Percentiles rank a stretch among this genome's conserved stretches.
Evolutionary conservation across 2,888 invertebrate species (phyloP).

Genomic region (Catocala fraxini): DNA sequence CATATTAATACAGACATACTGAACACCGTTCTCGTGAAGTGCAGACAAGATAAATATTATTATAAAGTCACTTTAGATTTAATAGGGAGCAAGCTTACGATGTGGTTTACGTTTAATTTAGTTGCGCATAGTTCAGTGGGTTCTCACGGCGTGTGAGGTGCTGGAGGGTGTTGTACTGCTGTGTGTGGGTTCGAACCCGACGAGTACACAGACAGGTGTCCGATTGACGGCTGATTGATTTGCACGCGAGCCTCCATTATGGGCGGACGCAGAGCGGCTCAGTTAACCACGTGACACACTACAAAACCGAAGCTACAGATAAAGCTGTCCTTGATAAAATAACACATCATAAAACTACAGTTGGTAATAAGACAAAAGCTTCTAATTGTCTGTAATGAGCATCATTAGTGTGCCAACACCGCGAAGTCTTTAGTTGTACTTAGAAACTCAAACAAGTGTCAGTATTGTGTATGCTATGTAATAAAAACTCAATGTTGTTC

Average conservation of each 20-base stretch:
- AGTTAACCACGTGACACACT: not conserved
- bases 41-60: too few relatives aligned
- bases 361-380: conserved; percentile 6
- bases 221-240: conserved; percentile 43
- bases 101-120: conserved; percentile 33
- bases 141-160: not conserved
- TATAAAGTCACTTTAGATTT: not conserved
- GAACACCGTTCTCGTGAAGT: too few relatives aligned
- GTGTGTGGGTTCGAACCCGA: not conserved
- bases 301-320: conserved; percentile 2
- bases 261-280: conserved; percentile 7
- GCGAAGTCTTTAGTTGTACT: not conserved
- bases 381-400: conserved; percentile 7
- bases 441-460: not conserved
- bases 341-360: not conserved
- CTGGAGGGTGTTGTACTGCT: not conserved
- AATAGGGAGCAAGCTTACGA: not conserved
- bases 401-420: conserved; percentile 4
- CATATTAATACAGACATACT: too few relatives aligned
- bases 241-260: conserved; percentile 37
- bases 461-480: too few relatives aligned
- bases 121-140: not conserved
- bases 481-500: too few relatives aligned
- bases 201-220: conserved; percentile 14
- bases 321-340: not conserved